Percentiles rank a stretch among this genome's conserved stretches.
These are phyloP conservation scores for Drosophila navojoa DNA, from an alignment of 1,140 invertebrate species.

Conservation along the genomic window DNA sequence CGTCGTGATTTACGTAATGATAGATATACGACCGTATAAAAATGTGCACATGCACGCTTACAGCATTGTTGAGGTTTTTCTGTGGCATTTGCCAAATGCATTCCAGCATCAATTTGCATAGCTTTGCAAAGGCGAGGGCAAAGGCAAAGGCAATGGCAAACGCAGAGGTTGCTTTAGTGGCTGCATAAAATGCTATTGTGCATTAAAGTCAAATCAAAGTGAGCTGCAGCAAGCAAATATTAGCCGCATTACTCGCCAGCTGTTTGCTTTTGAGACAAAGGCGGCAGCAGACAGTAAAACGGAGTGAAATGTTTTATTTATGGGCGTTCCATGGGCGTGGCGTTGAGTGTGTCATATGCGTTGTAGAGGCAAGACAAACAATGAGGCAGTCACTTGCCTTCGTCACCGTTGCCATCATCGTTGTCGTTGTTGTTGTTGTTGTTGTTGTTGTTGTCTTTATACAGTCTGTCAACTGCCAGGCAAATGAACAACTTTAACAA, in stretches of 20 bases:
- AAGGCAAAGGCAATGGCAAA: constrained; percentile 34
- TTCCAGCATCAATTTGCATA: constrained; percentile 64
- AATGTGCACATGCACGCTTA: neutral
- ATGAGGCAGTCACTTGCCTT: constrained; percentile 53
- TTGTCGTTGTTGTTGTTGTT: neutral
- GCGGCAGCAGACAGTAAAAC: constrained; percentile 61
- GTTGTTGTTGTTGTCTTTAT: constrained; percentile 37
- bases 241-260: constrained; percentile 35
- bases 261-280: constrained; percentile 64
- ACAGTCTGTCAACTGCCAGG: constrained; percentile 71
- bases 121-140: constrained; percentile 30
- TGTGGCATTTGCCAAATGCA: constrained; percentile 55
- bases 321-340: constrained; percentile 61
- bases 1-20: constrained; percentile 59
- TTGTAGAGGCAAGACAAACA: constrained; percentile 78
- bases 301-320: constrained; percentile 82
- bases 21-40: constrained; percentile 39
- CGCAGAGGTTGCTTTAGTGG: constrained; percentile 7
- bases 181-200: constrained; percentile 70
- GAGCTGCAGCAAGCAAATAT: constrained; percentile 47
- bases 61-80: constrained; percentile 44
- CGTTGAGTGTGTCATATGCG: constrained; percentile 71
- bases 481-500: constrained; percentile 81
- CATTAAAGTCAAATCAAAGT: constrained; percentile 80
- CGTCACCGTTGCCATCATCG: neutral